Conservation (phyloP, 2,113 vertebrate species). For the Mustela nigripes region DNA sequence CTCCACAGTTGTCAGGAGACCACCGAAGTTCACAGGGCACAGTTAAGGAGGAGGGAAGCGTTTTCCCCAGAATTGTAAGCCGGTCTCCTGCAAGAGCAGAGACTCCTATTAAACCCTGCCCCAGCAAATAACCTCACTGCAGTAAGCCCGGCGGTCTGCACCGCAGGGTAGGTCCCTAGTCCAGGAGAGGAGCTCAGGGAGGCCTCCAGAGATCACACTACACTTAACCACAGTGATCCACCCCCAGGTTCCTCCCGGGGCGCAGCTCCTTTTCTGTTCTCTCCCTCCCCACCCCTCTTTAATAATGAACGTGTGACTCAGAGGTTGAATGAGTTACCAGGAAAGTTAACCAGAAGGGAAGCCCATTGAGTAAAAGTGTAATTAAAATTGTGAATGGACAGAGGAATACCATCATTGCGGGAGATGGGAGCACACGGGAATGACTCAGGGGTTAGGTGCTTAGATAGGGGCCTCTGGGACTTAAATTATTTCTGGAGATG, state of each 20-base stretch:
- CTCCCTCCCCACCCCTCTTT: conserved; percentile 78
- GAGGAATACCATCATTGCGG: conserved; percentile 66
- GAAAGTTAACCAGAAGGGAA: conserved; percentile 84
- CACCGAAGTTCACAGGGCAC: conserved; percentile 13
- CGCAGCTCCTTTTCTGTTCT: conserved; percentile 62
- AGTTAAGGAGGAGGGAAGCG: conserved; percentile 6
- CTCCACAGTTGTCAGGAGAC: conserved; percentile 36
- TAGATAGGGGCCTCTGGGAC: conserved; percentile 3
- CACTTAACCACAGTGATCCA: conserved; percentile 79
- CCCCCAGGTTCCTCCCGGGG: conserved; percentile 80
- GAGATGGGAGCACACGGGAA: neutral
- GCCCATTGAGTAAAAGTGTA: conserved; percentile 77
- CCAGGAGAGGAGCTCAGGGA: conserved; percentile 7
- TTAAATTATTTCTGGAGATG: conserved; percentile 23
- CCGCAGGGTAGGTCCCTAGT: conserved; percentile 60
- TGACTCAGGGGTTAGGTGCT: conserved; percentile 37
- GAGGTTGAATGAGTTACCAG: conserved; percentile 86
- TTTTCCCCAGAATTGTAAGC: conserved; percentile 24
- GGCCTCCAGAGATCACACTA: conserved; percentile 78
- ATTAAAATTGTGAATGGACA: conserved; percentile 84
- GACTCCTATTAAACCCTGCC: neutral
- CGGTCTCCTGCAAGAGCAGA: neutral
- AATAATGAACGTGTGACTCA: conserved; percentile 80
- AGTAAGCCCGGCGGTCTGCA: neutral
- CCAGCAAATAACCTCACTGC: neutral